Conservation (phyloP, 2,888 invertebrate species). For the Scrobipalpa costella region DNA sequence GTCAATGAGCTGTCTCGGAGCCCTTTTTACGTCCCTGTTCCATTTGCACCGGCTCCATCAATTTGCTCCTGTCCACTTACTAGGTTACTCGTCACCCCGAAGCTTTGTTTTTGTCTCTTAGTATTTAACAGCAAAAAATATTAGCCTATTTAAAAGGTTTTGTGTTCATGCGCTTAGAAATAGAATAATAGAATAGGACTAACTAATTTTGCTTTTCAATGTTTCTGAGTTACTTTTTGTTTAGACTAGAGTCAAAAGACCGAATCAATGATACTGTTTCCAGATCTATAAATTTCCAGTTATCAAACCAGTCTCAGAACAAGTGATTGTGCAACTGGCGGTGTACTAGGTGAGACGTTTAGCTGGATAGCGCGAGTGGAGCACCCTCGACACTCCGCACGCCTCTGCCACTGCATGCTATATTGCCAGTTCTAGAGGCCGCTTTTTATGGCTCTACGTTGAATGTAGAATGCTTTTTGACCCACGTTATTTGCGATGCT, state of each 20-base stretch:
- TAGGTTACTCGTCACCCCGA: background rate
- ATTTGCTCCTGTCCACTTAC: background rate
- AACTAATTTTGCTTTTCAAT: no score
- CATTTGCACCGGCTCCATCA: background rate
- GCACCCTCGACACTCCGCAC: background rate
- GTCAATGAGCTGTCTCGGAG: slow-evolving; percentile 2
- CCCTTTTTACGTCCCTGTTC: slow-evolving; percentile 9
- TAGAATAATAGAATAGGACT: no score
- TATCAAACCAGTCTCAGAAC: no score
- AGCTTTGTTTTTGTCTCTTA: background rate
- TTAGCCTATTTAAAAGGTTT: no score
- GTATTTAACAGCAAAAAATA: background rate
- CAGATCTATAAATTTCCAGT: no score
- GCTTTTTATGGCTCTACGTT: no score
- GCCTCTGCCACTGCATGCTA: background rate
- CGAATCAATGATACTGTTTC: no score
- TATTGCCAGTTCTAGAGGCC: background rate
- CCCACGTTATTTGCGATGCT: no score
- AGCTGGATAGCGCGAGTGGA: background rate
- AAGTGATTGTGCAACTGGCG: background rate
- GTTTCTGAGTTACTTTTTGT: no score
- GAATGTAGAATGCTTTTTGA: no score
- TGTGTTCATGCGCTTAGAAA: no score
- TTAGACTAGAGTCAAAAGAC: no score
- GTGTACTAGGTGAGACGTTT: background rate